Base-by-base conservation (phyloP, 2,888 invertebrate species). In the Camptogramma bilineatum region DNA sequence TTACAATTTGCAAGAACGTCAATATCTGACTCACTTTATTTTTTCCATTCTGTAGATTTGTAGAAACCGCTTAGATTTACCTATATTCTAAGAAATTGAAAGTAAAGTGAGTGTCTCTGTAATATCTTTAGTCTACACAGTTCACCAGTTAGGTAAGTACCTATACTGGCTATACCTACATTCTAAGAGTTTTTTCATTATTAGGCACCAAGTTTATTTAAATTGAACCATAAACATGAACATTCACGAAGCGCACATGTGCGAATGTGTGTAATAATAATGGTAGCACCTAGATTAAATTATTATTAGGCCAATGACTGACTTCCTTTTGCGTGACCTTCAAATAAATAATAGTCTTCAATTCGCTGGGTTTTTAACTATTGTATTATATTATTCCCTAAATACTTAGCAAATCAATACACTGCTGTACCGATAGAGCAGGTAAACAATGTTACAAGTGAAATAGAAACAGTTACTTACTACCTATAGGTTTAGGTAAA, bases 271-370 rank as follows among this genome's bases (percentile, higher is more conserved):
- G 34, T 10, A 24, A 2, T 4, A 4, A 24, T 24, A 4, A 24
- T 4, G 48, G 48, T 50, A n/a, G n/a, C n/a, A 50, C 13, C 10
- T 50, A 31, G 44, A 28, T 46, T 28, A 9, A 52, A 39, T 39
- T 39, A 44, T 54, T 44, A 17, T 17, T 46, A 46, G 17, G 46
- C 46, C 18, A 18, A 8, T 50, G 18, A 13, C 7, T n/a, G 58
- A 73, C 65, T 81, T 80, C 75, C 74, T 79, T 68, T 62, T 76
- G 61, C 62, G 61, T 79, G 79, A 75, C 84, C 83, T 83, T 83
- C 72, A 73, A 71, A 51, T 57, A 31, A 39, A 39, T 39, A 42
- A 73, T 68, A 69, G n/a, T 0, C 3, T 69, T 75, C 68, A 19
- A 39, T 62, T 66, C 61, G 61, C 52, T 47, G 5, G 18, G 64